Evolutionary conservation across 2,888 invertebrate genomes (phyloP).

Genomic region (Hermaeophaga mercurialis): DNA sequence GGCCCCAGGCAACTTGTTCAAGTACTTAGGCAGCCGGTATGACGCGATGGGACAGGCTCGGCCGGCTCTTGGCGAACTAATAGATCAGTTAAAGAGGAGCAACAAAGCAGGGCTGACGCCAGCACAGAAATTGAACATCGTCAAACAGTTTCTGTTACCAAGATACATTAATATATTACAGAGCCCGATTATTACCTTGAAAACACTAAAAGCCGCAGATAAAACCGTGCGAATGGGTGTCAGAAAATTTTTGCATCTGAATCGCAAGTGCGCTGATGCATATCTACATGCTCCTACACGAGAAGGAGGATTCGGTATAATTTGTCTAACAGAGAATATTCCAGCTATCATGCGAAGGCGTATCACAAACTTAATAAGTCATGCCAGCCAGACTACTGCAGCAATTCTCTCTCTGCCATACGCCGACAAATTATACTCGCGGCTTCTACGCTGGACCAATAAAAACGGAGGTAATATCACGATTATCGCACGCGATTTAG

Average conservation of each 20-base stretch:
- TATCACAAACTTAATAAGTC: neutral
- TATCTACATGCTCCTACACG: too few species aligned
- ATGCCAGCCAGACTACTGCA: neutral
- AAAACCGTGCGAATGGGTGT: neutral
- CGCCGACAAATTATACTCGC: neutral
- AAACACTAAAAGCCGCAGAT: constrained; percentile 6
- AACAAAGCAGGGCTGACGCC: too few species aligned
- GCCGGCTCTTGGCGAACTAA: too few species aligned
- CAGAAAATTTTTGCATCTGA: neutral
- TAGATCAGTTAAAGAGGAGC: too few species aligned
- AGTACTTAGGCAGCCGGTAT: too few species aligned
- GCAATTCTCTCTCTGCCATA: constrained; percentile 14
- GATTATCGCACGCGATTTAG: neutral
- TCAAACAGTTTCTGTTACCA: too few species aligned
- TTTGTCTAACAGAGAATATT: neutral
- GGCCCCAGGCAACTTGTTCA: too few species aligned
- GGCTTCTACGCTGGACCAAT: neutral
- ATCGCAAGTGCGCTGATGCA: neutral
- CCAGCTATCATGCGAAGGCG: neutral
- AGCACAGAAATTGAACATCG: too few species aligned
- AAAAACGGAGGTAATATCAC: neutral
- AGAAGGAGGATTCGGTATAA: neutral
- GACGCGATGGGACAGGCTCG: too few species aligned
- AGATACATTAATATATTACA: neutral
- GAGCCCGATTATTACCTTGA: constrained; percentile 20